Percentiles rank a stretch among this genome's conserved stretches.
Evolutionary conservation across 2,113 vertebrate species (phyloP).

Genomic region (Willisornis vidua): DNA sequence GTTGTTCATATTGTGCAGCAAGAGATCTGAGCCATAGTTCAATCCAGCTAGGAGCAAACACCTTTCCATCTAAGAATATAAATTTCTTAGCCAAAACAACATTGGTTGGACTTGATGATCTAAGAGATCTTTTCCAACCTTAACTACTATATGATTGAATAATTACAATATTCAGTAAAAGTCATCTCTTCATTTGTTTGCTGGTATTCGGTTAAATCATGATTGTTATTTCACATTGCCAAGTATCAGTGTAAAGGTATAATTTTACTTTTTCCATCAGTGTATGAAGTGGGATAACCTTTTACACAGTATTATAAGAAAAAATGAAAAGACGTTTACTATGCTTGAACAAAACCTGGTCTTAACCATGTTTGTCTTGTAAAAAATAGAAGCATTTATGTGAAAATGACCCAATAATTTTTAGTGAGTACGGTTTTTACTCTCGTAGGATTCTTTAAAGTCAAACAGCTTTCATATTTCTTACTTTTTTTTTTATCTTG

Average conservation of each 20-base stretch:
- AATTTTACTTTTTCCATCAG: not conserved
- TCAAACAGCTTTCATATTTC: constrained; percentile 44
- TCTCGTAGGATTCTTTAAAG: constrained; percentile 42
- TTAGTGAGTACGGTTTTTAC: constrained; percentile 6
- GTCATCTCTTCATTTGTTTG: not conserved
- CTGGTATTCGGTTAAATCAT: not conserved
- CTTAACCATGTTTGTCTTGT: not conserved
- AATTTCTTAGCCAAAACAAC: not conserved
- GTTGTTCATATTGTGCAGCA: rapidly evolving
- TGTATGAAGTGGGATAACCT: not conserved
- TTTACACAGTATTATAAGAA: not conserved
- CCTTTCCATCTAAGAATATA: not conserved
- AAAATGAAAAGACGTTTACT: not conserved
- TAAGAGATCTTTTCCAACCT: not conserved
- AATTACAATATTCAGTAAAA: not conserved
- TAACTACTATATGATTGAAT: not conserved
- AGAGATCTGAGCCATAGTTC: not conserved
- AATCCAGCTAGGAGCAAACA: not conserved
- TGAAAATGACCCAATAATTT: constrained; percentile 24
- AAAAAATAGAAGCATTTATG: constrained; percentile 17
- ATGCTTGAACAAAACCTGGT: not conserved
- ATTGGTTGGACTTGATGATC: not conserved
- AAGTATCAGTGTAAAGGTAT: not conserved
- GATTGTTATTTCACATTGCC: not conserved
- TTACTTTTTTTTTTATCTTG: constrained; percentile 3